Percentiles rank a stretch among this genome's conserved stretches.
Conservation (phyloP, 2,888 invertebrate species). For the Corythucha ciliata region DNA sequence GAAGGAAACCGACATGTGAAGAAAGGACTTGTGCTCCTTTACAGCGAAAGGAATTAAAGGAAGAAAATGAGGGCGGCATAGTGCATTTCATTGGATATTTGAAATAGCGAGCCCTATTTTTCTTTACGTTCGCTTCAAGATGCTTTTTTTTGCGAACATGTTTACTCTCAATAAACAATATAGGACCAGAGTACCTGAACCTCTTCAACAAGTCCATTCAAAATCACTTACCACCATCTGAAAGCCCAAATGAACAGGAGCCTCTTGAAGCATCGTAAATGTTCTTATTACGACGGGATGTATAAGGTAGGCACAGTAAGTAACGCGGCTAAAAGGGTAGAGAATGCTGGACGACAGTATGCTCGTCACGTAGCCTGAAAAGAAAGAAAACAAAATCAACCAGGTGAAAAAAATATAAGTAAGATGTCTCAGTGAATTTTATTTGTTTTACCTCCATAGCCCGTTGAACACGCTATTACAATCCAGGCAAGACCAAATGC, state of each 20-base stretch:
- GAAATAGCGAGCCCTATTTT: no score
- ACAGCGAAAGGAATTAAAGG: no score
- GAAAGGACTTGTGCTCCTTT: no score
- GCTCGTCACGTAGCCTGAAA: slow-evolving; percentile 51
- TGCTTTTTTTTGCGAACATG: no score
- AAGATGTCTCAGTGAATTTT: neutral
- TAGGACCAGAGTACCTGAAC: no score
- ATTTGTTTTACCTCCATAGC: slow-evolving; percentile 57
- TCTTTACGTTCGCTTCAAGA: no score
- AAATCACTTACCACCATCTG: slow-evolving; percentile 57
- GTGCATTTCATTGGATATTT: no score
- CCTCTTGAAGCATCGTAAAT: slow-evolving; percentile 71
- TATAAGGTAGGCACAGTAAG: slow-evolving; percentile 77
- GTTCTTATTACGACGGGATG: slow-evolving; percentile 73
- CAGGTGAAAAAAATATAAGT: neutral
- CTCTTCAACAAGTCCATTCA: no score
- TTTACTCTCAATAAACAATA: no score
- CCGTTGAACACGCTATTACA: slow-evolving; percentile 74
- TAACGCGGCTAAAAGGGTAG: slow-evolving; percentile 77
- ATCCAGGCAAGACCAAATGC: slow-evolving; percentile 72
- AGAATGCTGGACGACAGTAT: slow-evolving; percentile 65
- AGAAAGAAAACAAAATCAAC: neutral
- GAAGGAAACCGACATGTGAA: no score
- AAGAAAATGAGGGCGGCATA: no score
- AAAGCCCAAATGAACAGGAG: slow-evolving; percentile 70